Evolutionary conservation across 2,888 invertebrate species (phyloP).

Genomic region (Zeuzera pyrina): DNA sequence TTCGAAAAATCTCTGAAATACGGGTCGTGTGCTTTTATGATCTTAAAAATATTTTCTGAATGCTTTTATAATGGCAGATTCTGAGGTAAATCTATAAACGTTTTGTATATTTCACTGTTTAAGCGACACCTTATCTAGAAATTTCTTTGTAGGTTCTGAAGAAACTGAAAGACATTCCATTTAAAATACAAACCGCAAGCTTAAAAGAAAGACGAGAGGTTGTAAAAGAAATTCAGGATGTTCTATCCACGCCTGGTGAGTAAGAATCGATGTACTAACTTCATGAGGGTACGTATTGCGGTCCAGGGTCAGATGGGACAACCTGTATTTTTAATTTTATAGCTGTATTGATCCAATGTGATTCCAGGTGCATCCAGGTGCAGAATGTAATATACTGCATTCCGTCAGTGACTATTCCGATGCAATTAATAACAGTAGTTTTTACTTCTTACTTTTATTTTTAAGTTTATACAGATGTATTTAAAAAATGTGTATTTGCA

Average conservation of each 20-base stretch:
- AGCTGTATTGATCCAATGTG: slow-evolving; percentile 17
- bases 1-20: slow-evolving; percentile 16
- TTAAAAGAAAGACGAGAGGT: slow-evolving; percentile 79
- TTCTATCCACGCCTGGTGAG: slow-evolving; percentile 82
- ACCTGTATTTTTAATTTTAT: slow-evolving; percentile 8
- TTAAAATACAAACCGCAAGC: slow-evolving; percentile 81
- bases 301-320: slow-evolving; percentile 10
- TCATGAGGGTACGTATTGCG: too few species aligned
- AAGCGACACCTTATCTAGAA: slow-evolving; percentile 12
- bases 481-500: too few species aligned
- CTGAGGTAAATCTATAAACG: slow-evolving; percentile 65
- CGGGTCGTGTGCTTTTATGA: too few species aligned
- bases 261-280: neutral
- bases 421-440: too few species aligned
- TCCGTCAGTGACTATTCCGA: too few species aligned
- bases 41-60: slow-evolving; percentile 27
- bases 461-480: too few species aligned
- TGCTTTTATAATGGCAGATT: slow-evolving; percentile 76
- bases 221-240: slow-evolving; percentile 77
- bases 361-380: too few species aligned
- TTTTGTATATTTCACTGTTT: slow-evolving; percentile 3
- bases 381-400: too few species aligned
- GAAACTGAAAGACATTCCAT: slow-evolving; percentile 81
- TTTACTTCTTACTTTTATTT: too few species aligned
- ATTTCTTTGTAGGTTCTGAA: slow-evolving; percentile 71